Conservation (phyloP, 1,140 invertebrate genomes). For the Physella acuta region DNA sequence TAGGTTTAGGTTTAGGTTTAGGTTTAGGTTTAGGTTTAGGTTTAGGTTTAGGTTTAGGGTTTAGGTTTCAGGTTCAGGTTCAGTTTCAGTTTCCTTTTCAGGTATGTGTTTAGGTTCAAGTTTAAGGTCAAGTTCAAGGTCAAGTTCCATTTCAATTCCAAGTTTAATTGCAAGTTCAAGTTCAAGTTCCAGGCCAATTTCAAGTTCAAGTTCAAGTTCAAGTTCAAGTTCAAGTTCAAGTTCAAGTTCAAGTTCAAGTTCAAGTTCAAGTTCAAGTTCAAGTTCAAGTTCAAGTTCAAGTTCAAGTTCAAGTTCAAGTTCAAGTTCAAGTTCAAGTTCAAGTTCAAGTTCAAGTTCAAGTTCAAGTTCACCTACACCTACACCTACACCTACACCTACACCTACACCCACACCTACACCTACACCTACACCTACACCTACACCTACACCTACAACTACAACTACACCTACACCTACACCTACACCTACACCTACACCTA, state of each 20-base stretch:
- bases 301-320: background rate
- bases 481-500: too few relatives aligned
- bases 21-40: conserved; percentile 1
- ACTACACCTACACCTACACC: too few relatives aligned
- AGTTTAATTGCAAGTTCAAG: background rate
- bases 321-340: background rate
- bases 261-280: background rate
- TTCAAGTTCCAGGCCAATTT: background rate
- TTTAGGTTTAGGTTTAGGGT: conserved; percentile 2
- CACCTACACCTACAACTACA: too few relatives aligned
- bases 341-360: background rate
- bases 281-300: background rate
- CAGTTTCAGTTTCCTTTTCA: background rate
- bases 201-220: background rate
- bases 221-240: background rate
- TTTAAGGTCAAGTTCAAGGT: background rate
- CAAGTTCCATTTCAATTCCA: background rate
- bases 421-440: too few relatives aligned
- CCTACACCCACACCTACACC: too few relatives aligned
- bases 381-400: too few relatives aligned
- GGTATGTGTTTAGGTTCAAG: background rate
- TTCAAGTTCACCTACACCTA: too few relatives aligned
- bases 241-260: background rate
- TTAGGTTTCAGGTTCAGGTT: background rate
- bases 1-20: conserved; percentile 3